phyloP scores from a whole-genome alignment of 1,140 invertebrate genomes.

The Apolygus lucorum region DNA sequence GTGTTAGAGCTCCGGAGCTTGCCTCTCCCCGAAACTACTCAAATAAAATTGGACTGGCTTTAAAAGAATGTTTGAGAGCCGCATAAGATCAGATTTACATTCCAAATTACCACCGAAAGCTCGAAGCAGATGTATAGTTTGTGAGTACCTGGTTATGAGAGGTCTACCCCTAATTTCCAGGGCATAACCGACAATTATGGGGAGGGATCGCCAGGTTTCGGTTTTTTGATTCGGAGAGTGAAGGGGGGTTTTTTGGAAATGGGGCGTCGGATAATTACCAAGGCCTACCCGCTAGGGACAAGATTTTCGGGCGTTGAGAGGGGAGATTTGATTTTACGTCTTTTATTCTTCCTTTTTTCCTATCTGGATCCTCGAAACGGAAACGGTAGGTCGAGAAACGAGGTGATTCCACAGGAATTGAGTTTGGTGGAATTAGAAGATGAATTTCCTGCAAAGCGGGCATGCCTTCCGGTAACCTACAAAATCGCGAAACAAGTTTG shows the following conservation, averaged over 20 bases:
- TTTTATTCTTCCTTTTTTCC: no score
- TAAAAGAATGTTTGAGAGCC: neutral
- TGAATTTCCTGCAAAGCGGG: no score
- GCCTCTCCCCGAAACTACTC: neutral
- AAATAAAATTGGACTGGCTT: neutral
- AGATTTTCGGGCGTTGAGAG: no score
- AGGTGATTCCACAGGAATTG: no score
- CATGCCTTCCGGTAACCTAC: no score
- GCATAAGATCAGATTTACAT: neutral
- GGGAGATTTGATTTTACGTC: no score
- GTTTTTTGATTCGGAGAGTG: neutral
- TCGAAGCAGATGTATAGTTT: neutral
- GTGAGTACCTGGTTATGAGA: neutral
- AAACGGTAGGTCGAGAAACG: no score
- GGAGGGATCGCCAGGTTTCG: neutral
- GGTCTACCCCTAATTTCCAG: neutral
- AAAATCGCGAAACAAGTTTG: no score
- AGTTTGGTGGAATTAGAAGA: no score
- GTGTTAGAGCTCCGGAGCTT: neutral
- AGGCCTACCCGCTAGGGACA: no score
- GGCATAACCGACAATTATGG: neutral
- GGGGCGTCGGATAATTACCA: no score
- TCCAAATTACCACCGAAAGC: neutral
- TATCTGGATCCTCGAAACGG: no score
- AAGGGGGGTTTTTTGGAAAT: neutral